Conservation (phyloP, 2,797 vertebrate species). For the Melopsittacus undulatus region DNA sequence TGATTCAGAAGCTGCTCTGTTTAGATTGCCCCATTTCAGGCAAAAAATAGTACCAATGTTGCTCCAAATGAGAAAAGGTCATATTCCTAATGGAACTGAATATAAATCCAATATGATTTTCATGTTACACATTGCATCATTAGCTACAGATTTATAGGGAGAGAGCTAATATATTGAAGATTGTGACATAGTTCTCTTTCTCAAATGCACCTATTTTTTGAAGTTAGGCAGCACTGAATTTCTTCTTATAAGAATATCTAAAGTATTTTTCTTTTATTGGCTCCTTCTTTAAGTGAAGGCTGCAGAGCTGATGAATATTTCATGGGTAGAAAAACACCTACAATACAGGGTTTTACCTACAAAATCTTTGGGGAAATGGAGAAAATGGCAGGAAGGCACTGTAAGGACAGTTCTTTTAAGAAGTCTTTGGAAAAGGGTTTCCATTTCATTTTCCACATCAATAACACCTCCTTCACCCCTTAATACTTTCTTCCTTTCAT, state of each 20-base stretch:
- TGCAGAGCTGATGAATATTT: constrained; percentile 75
- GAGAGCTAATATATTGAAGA: constrained; percentile 74
- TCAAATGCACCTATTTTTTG: constrained; percentile 74
- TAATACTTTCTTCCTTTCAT: constrained; percentile 48
- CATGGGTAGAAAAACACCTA: constrained; percentile 59
- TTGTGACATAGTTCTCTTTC: constrained; percentile 52
- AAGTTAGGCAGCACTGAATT: constrained; percentile 67
- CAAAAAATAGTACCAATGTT: constrained; percentile 15
- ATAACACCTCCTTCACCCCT: constrained; percentile 18
- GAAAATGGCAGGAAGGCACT: not conserved
- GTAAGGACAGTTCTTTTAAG: constrained; percentile 42
- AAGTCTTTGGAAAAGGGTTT: constrained; percentile 40
- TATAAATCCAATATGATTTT: constrained; percentile 65
- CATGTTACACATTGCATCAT: constrained; percentile 74
- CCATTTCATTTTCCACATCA: constrained; percentile 55
- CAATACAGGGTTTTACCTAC: constrained; percentile 23
- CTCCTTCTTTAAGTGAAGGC: constrained; percentile 69
- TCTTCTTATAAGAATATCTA: constrained; percentile 68
- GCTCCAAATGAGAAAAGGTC: constrained; percentile 52
- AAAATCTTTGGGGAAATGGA: constrained; percentile 50
- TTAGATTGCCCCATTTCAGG: constrained; percentile 17
- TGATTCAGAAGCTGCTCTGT: constrained; percentile 24
- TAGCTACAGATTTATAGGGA: constrained; percentile 70
- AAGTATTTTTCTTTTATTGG: constrained; percentile 74
- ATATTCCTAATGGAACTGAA: constrained; percentile 53